These are phyloP conservation scores for Papilio helenus DNA, from an alignment of 1,140 invertebrate species.

Conservation along the genomic window DNA sequence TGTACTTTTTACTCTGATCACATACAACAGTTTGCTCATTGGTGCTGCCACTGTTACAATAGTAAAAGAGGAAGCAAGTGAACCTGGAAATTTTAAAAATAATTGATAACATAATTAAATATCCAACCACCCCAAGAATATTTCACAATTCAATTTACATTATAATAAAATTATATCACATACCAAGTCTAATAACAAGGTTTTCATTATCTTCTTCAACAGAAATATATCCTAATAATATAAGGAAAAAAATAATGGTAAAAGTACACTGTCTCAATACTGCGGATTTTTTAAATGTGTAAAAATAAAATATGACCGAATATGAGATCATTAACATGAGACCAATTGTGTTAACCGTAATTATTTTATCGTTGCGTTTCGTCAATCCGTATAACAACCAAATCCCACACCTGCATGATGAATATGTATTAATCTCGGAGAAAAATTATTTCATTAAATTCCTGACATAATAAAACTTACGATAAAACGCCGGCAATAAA, in stretches of 20 bases:
- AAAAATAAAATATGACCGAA: constrained; percentile 85
- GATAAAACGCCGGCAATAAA: constrained; percentile 90
- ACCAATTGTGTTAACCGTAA: constrained; percentile 88
- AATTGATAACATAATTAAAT: background rate
- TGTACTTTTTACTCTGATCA: constrained; percentile 88
- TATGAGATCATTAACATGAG: constrained; percentile 86
- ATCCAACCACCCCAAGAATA: background rate
- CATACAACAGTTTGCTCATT: constrained; percentile 89
- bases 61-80: constrained; percentile 88
- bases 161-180: constrained; percentile 34
- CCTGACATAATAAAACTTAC: constrained; percentile 81
- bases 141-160: constrained; percentile 31
- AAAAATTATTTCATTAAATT: constrained; percentile 36
- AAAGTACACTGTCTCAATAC: constrained; percentile 79
- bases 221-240: constrained; percentile 78
- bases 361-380: constrained; percentile 86
- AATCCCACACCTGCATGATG: constrained; percentile 83
- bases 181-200: constrained; percentile 61
- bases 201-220: constrained; percentile 68
- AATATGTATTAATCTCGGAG: constrained; percentile 26
- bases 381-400: constrained; percentile 89
- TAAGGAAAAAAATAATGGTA: constrained; percentile 65
- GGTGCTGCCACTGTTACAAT: constrained; percentile 91
- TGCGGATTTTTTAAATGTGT: constrained; percentile 84
- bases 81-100: constrained; percentile 77